Percentiles rank a stretch among this genome's conserved stretches.
phyloP scores from a whole-genome alignment of 1,140 invertebrate genomes.

The Leptonema lineaticorne region DNA sequence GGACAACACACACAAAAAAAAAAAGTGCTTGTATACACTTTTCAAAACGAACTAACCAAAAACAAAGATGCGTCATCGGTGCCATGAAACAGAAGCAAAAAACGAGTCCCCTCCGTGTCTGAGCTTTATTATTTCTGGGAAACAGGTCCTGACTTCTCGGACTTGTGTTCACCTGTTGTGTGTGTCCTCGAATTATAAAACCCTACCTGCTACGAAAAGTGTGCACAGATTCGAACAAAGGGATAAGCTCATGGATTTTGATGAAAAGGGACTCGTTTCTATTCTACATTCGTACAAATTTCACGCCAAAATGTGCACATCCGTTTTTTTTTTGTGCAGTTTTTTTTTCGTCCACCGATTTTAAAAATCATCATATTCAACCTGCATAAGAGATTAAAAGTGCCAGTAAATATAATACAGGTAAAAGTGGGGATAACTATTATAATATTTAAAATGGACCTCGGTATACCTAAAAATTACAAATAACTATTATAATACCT shows the following conservation, averaged over 20 bases:
- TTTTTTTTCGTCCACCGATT: too few relatives aligned
- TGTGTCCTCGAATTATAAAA: constrained; percentile 6
- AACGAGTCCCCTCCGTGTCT: constrained; percentile 1
- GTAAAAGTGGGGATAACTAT: too few relatives aligned
- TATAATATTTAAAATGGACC: too few relatives aligned
- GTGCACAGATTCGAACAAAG: not conserved
- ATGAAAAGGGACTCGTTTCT: not conserved
- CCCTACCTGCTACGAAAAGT: not conserved
- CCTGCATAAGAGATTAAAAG: too few relatives aligned
- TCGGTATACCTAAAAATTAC: too few relatives aligned
- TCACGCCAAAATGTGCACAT: not conserved
- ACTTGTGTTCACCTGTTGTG: constrained; percentile 29
- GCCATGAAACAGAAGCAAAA: not conserved
- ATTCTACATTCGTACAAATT: not conserved
- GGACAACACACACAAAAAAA: not conserved
- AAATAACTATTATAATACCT: too few relatives aligned
- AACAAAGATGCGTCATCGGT: constrained; percentile 32
- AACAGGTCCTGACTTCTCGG: constrained; percentile 37
- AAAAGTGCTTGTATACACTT: not conserved
- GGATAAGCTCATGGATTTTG: not conserved
- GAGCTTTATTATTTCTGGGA: constrained; percentile 33
- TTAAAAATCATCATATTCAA: too few relatives aligned
- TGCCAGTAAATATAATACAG: too few relatives aligned
- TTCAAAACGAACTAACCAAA: constrained; percentile 20
- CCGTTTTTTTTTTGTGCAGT: not conserved